phyloP scores from a whole-genome alignment of 1,140 invertebrate species.

The Maconellicoccus hirsutus region DNA sequence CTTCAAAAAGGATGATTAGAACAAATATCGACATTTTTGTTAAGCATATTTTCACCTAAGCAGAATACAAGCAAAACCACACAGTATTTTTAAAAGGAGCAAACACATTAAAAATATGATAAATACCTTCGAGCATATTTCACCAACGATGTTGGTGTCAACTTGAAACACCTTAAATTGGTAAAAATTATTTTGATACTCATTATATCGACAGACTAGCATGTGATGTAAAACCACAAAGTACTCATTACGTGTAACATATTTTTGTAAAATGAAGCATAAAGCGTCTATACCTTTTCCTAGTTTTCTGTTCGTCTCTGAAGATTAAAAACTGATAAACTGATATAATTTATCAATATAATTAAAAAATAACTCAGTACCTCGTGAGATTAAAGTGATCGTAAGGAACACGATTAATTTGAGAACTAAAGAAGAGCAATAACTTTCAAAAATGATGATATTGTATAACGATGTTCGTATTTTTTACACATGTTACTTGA shows the following conservation, averaged over 20 bases:
- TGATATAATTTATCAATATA: not conserved
- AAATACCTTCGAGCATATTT: not conserved
- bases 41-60: too few relatives aligned
- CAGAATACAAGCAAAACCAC: not conserved
- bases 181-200: not conserved
- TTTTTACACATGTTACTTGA: too few relatives aligned
- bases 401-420: too few relatives aligned
- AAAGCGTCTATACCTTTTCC: not conserved
- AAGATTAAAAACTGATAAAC: not conserved
- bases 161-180: not conserved
- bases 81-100: not conserved
- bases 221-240: not conserved
- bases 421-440: too few relatives aligned
- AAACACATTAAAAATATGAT: not conserved
- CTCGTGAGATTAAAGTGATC: not conserved
- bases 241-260: not conserved
- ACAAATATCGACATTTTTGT: too few relatives aligned
- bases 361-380: not conserved
- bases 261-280: not conserved
- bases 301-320: not conserved
- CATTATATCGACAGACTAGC: not conserved
- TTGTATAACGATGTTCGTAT: too few relatives aligned
- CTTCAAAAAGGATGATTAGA: too few relatives aligned
- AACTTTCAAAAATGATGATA: too few relatives aligned
- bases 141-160: not conserved